A percentile compares a stretch with the other conserved stretches of the same genome.
Evolutionary conservation across 2,888 invertebrate genomes (phyloP).

Genomic region (Apoda limacodes): DNA sequence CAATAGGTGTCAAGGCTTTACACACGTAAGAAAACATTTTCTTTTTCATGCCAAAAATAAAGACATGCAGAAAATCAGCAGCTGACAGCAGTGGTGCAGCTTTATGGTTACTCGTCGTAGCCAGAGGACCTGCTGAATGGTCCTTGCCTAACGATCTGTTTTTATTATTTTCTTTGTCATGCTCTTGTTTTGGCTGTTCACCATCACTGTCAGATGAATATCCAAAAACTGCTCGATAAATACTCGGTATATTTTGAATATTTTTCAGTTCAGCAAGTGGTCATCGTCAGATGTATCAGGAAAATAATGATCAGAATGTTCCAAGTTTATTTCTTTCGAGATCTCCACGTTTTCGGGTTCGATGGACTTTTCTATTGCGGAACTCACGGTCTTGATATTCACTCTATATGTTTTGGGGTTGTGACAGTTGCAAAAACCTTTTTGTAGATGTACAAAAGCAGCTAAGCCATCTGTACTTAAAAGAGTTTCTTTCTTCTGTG

Average conservation of each 20-base stretch:
- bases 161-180: constrained; percentile 4
- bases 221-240: constrained; percentile 4
- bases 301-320: too few relatives aligned
- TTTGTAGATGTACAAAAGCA: neutral
- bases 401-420: constrained; percentile 2
- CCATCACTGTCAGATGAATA: constrained; percentile 1
- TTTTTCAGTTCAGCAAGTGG: constrained; percentile 1
- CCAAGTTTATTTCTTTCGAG: too few relatives aligned
- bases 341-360: too few relatives aligned
- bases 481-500: neutral
- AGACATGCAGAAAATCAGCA: constrained; percentile 4
- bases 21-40: constrained; percentile 4
- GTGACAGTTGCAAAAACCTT: neutral
- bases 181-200: neutral
- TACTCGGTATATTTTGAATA: constrained; percentile 4
- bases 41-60: constrained; percentile 4
- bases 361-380: too few relatives aligned
- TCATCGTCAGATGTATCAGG: constrained; percentile 3
- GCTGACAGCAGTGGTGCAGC: neutral
- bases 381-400: neutral
- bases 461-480: neutral
- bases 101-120: neutral
- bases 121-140: neutral
- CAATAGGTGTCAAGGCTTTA: constrained; percentile 3
- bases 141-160: neutral